Evolutionary conservation across 30 jellyfish, hydroid and myxozoan genomes (phyloP).

Genomic region (Mastigias papua): DNA sequence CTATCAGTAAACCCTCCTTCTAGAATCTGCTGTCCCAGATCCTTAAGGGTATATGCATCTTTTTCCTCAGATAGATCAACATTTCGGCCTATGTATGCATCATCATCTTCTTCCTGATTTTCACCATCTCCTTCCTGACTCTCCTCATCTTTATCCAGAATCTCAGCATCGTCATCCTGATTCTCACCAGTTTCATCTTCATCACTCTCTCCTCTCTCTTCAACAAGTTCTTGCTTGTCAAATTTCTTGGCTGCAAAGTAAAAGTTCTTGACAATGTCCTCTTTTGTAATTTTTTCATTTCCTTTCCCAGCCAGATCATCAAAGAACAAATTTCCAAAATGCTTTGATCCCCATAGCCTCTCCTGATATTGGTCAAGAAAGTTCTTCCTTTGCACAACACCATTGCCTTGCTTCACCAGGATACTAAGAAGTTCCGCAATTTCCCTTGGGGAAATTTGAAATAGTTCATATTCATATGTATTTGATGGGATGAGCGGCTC

Average conservation of each 20-base stretch:
- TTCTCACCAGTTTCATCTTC: conserved; percentile 5
- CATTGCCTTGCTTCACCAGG: conserved; percentile 43
- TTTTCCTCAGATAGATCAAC: conserved; percentile 19
- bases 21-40: conserved; percentile 26
- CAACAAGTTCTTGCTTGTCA: conserved; percentile 9
- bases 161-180: conserved; percentile 23
- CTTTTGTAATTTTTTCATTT: neutral
- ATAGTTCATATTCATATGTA: conserved; percentile 69
- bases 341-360: conserved; percentile 60
- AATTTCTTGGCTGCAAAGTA: conserved; percentile 28
- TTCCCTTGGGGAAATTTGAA: conserved; percentile 40
- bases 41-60: conserved; percentile 11
- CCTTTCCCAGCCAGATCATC: conserved; percentile 45
- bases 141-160: too few relatives aligned
- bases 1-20: conserved; percentile 18
- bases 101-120: conserved; percentile 11
- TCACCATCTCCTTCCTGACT: conserved; percentile 29
- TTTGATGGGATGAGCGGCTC: conserved; percentile 76
- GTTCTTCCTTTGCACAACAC: conserved; percentile 46
- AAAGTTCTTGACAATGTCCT: too few relatives aligned
- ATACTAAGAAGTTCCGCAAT: conserved; percentile 37
- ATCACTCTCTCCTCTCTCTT: conserved; percentile 26
- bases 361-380: conserved; percentile 48
- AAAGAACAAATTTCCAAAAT: conserved; percentile 42
- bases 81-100: conserved; percentile 52